phyloP scores from a whole-genome alignment of 1,140 invertebrate genomes.

The Drosophila hydei region DNA sequence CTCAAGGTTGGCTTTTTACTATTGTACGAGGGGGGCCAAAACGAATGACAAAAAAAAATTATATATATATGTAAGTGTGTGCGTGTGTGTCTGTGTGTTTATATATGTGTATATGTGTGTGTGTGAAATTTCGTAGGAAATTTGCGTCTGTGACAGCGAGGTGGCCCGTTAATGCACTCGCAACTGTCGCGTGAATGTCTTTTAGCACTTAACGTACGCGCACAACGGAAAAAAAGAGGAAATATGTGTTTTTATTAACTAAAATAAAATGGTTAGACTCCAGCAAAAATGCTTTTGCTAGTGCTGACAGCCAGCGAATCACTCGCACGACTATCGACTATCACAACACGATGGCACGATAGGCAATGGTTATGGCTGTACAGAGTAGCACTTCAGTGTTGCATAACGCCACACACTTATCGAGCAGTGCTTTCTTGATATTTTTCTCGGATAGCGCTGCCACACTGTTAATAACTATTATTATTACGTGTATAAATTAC shows the following conservation, averaged over 20 bases:
- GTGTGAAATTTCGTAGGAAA: slow-evolving; percentile 56
- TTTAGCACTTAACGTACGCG: slow-evolving; percentile 56
- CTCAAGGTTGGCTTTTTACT: slow-evolving; percentile 79
- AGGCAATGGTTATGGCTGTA: not conserved
- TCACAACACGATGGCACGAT: not conserved
- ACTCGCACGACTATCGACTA: slow-evolving; percentile 23
- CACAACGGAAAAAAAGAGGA: slow-evolving; percentile 67
- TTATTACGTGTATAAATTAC: too few relatives aligned
- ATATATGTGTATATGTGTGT: slow-evolving; percentile 6
- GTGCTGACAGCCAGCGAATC: slow-evolving; percentile 36
- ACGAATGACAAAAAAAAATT: slow-evolving; percentile 55
- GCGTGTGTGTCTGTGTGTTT: not conserved
- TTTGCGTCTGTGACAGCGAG: slow-evolving; percentile 34
- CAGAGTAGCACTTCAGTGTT: not conserved
- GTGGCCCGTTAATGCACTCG: slow-evolving; percentile 26
- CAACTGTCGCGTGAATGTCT: slow-evolving; percentile 38
- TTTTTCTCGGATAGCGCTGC: not conserved
- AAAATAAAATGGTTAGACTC: slow-evolving; percentile 79
- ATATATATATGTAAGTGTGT: not conserved
- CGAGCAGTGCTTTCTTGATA: not conserved
- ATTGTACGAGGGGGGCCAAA: slow-evolving; percentile 58
- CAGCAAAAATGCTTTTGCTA: slow-evolving; percentile 66
- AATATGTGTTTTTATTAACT: slow-evolving; percentile 78
- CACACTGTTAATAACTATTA: not conserved
- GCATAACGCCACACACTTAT: not conserved